phyloP scores from a whole-genome alignment of 2,797 vertebrate species.

The Leucoraja ocellata region DNA sequence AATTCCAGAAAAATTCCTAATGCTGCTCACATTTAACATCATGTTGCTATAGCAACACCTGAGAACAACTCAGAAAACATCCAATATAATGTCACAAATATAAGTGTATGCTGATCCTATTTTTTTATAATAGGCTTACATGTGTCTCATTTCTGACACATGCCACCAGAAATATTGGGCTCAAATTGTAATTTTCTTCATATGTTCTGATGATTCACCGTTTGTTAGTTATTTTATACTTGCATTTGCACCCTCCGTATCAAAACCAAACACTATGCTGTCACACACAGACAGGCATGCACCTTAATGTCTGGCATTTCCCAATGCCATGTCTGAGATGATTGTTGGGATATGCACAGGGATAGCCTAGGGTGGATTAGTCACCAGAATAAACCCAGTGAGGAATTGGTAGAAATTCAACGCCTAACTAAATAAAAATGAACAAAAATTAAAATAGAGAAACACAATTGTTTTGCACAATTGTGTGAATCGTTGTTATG shows the following conservation, averaged over 20 bases:
- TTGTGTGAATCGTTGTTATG: background rate
- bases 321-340: background rate
- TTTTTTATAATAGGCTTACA: background rate
- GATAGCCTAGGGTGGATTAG: conserved; percentile 18
- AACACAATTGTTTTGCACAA: background rate
- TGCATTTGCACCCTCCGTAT: background rate
- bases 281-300: background rate
- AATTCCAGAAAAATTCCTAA: conserved; percentile 17
- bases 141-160: background rate
- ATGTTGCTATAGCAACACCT: conserved; percentile 25
- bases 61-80: conserved; percentile 23
- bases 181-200: background rate
- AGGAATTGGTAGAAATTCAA: background rate
- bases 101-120: conserved; percentile 11
- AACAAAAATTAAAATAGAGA: background rate
- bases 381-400: background rate
- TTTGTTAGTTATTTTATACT: background rate
- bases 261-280: conserved; percentile 13
- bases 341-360: conserved; percentile 3
- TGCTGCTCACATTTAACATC: conserved; percentile 24
- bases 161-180: background rate
- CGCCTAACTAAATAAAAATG: background rate
- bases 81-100: conserved; percentile 21
- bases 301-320: conserved; percentile 18
- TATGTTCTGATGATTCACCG: background rate